Percentiles rank a stretch among this genome's conserved stretches.
These are phyloP conservation scores for Tetragnatha montana DNA, from an alignment of 2,888 invertebrate genomes.

Conservation along the genomic window DNA sequence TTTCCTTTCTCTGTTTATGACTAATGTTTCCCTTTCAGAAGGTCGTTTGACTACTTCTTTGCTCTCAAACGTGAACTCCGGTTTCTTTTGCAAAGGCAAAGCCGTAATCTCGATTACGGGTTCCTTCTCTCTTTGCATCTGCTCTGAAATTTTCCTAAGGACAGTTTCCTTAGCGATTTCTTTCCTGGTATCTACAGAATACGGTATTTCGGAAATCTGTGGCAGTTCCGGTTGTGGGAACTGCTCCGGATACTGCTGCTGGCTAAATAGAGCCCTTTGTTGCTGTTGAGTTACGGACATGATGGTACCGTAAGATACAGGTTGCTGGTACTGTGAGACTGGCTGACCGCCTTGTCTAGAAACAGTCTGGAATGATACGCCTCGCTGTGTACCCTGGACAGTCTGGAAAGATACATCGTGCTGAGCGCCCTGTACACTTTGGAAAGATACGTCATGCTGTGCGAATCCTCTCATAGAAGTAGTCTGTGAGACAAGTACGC, in stretches of 20 bases:
- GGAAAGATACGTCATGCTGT: conserved; percentile 24
- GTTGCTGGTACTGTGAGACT: conserved; percentile 33
- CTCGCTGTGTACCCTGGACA: conserved; percentile 1
- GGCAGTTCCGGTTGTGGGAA: not conserved
- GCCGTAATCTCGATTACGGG: conserved; percentile 74
- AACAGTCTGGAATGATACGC: conserved; percentile 25
- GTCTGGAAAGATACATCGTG: conserved; percentile 27
- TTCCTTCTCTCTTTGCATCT: conserved; percentile 77
- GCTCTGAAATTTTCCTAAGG: conserved; percentile 68
- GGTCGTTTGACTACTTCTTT: conserved; percentile 52
- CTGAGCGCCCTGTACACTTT: conserved; percentile 18
- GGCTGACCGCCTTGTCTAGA: conserved; percentile 44
- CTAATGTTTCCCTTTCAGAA: not conserved
- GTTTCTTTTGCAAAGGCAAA: conserved; percentile 32
- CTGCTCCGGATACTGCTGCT: conserved; percentile 2
- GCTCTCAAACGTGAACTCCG: conserved; percentile 51
- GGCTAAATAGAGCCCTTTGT: not conserved
- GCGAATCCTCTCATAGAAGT: conserved; percentile 12
- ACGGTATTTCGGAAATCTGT: not conserved
- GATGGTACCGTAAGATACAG: conserved; percentile 5
- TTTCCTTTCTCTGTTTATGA: not conserved
- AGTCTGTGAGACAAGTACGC: conserved; percentile 19
- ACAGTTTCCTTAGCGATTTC: conserved; percentile 69
- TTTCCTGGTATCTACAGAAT: conserved; percentile 4
- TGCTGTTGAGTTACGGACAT: conserved; percentile 12